Evolutionary conservation across 2,797 vertebrate genomes (phyloP).

Genomic region (Pseudochirops cupreus): DNA sequence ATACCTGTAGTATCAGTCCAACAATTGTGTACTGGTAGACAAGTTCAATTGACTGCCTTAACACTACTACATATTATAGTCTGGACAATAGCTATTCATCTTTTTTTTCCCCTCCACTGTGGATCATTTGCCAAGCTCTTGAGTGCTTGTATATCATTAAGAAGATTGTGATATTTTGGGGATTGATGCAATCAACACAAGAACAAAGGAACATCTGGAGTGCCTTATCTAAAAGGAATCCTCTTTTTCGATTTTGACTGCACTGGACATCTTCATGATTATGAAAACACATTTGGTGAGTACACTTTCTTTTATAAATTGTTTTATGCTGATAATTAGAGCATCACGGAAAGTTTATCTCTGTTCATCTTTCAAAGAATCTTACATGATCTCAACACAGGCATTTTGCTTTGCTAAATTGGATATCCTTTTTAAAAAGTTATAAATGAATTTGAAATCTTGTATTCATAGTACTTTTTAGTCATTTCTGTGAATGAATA

Average conservation of each 20-base stretch:
- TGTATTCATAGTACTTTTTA: background rate
- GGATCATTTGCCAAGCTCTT: background rate
- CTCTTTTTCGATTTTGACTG: background rate
- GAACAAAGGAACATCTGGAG: background rate
- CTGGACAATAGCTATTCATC: background rate
- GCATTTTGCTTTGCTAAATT: background rate
- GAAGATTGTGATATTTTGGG: background rate
- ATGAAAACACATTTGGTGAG: background rate
- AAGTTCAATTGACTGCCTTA: background rate
- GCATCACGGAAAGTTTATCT: background rate
- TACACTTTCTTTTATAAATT: background rate
- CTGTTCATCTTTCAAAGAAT: background rate
- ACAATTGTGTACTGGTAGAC: background rate
- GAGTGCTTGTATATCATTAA: background rate
- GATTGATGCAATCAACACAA: background rate
- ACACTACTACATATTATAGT: background rate
- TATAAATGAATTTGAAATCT: background rate
- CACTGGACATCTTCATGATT: background rate
- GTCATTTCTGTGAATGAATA: background rate
- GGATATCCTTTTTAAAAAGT: background rate
- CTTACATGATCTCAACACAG: background rate
- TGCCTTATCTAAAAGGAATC: background rate
- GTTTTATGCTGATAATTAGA: background rate
- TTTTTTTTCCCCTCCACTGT: background rate
- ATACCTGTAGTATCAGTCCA: background rate